These are phyloP conservation scores for Nerophis ophidion DNA, from an alignment of 2,113 vertebrate genomes.

Conservation along the genomic window DNA sequence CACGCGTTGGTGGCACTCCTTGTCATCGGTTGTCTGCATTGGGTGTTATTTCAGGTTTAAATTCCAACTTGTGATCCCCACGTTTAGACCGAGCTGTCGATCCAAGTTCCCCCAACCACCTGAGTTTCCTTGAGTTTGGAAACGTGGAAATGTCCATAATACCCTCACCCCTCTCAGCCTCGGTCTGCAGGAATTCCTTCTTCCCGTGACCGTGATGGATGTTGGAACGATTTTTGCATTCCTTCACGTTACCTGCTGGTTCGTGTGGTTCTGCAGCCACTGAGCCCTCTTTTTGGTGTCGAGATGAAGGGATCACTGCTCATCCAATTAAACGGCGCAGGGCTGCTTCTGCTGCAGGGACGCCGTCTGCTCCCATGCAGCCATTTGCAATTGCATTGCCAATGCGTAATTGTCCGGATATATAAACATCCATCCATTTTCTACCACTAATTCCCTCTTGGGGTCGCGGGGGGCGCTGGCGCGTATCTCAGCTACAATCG, in stretches of 20 bases:
- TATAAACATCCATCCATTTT: too few species aligned
- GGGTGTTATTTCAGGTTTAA: not conserved
- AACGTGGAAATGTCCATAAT: not conserved
- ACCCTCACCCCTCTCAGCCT: not conserved
- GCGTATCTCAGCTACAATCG: too few species aligned
- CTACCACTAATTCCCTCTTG: too few species aligned
- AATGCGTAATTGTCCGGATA: not conserved
- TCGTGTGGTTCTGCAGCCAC: slow-evolving; percentile 31
- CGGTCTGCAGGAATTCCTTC: not conserved
- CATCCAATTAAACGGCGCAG: slow-evolving; percentile 64
- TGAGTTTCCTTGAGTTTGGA: too few species aligned
- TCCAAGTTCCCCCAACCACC: not conserved
- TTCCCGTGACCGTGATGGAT: slow-evolving; percentile 24
- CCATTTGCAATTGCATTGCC: too few species aligned
- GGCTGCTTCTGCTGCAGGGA: slow-evolving; percentile 37
- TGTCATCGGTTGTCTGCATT: not conserved
- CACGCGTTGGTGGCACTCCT: not conserved
- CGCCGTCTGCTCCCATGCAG: slow-evolving; percentile 25
- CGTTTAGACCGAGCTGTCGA: not conserved
- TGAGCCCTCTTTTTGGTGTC: slow-evolving; percentile 58
- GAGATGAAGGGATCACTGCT: slow-evolving; percentile 61
- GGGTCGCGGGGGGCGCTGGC: too few species aligned
- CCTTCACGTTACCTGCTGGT: slow-evolving; percentile 9
- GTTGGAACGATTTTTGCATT: slow-evolving; percentile 1
- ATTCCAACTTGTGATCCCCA: not conserved